Evolutionary conservation across 2,888 invertebrate species (phyloP).

Genomic region (Ophioninae sp.): DNA sequence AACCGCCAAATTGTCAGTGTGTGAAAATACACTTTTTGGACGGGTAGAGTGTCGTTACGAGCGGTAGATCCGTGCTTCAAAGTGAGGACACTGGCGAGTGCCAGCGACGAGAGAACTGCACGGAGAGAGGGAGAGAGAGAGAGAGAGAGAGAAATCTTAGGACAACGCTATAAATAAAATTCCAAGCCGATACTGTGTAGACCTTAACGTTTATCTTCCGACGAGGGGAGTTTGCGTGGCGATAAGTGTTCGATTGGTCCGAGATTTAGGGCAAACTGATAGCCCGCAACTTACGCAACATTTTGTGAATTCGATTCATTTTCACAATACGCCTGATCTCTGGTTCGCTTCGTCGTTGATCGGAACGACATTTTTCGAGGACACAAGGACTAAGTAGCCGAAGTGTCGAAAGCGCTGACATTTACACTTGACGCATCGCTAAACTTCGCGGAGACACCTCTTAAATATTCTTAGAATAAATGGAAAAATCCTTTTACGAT

Average conservation of each 20-base stretch:
- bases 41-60: slow-evolving; percentile 35
- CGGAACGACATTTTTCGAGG: background rate
- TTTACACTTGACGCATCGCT: background rate
- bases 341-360: background rate
- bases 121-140: slow-evolving; percentile 3
- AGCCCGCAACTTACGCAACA: background rate
- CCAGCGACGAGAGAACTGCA: slow-evolving; percentile 11
- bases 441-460: background rate
- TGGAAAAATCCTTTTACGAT: too few species aligned
- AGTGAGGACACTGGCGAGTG: slow-evolving; percentile 19
- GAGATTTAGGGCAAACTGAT: slow-evolving; percentile 3
- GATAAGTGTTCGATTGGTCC: slow-evolving; percentile 10
- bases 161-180: slow-evolving; percentile 57
- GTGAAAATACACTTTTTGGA: slow-evolving; percentile 40
- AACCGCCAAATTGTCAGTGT: slow-evolving; percentile 44
- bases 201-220: slow-evolving; percentile 12
- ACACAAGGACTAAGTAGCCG: background rate
- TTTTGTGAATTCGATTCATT: background rate
- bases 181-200: slow-evolving; percentile 27
- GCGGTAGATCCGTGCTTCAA: background rate
- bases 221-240: slow-evolving; percentile 37
- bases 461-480: background rate
- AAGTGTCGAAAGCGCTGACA: background rate
- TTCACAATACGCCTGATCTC: background rate
- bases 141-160: slow-evolving; percentile 15